A percentile compares a stretch with the other conserved stretches of the same genome.
Conservation (phyloP, 2,888 invertebrate genomes). For the Mythimna impura region DNA sequence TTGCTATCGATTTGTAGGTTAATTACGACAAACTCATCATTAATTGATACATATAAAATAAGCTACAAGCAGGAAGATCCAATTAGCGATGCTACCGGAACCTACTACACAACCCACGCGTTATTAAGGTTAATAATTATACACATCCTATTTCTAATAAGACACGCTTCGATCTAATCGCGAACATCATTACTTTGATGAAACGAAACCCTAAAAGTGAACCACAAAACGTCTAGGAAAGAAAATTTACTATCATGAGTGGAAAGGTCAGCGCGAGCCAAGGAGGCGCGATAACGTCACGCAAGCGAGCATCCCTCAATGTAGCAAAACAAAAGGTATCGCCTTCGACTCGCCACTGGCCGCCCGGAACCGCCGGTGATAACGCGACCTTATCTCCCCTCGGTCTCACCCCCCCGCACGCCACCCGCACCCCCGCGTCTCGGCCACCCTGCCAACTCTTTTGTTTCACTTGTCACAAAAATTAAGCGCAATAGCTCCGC, state of each 20-base stretch:
- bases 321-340: slow-evolving; percentile 89
- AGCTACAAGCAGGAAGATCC: slow-evolving; percentile 39
- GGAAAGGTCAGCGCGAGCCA: slow-evolving; percentile 84
- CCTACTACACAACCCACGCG: slow-evolving; percentile 54
- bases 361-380: slow-evolving; percentile 86
- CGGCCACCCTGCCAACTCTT: slow-evolving; percentile 86
- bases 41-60: slow-evolving; percentile 39
- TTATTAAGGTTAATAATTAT: slow-evolving; percentile 74
- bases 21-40: slow-evolving; percentile 33
- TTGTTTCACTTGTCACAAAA: slow-evolving; percentile 91
- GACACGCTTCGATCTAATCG: slow-evolving; percentile 71
- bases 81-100: slow-evolving; percentile 57
- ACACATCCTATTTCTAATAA: slow-evolving; percentile 61
- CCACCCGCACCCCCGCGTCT: slow-evolving; percentile 71
- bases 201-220: slow-evolving; percentile 74
- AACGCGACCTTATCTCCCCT: slow-evolving; percentile 87
- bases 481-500: slow-evolving; percentile 90
- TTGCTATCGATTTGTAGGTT: slow-evolving; percentile 11
- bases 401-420: slow-evolving; percentile 45
- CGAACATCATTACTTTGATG: slow-evolving; percentile 75
- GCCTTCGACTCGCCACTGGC: slow-evolving; percentile 88
- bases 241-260: slow-evolving; percentile 87
- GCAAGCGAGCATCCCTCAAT: slow-evolving; percentile 88
- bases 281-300: slow-evolving; percentile 87
- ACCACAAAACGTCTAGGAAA: slow-evolving; percentile 83